Percentiles rank a stretch among this genome's conserved stretches.
phyloP scores from a whole-genome alignment of 2,888 invertebrate species.

The Erebia epiphron region DNA sequence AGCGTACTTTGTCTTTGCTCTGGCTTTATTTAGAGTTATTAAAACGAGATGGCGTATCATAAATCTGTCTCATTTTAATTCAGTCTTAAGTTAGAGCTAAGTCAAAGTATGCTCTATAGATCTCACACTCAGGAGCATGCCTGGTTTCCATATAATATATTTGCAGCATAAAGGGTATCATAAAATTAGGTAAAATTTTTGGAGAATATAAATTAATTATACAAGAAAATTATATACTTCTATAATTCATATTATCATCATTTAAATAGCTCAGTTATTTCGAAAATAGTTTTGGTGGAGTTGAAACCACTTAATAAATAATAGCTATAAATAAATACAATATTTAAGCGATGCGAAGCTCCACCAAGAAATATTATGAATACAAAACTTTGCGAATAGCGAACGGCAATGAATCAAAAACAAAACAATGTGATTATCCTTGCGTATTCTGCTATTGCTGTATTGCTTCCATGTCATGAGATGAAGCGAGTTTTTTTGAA shows the following conservation, averaged over 20 bases:
- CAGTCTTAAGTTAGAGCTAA: too few species aligned
- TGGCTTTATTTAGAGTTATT: too few species aligned
- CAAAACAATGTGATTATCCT: conserved; percentile 81
- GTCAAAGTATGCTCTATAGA: too few species aligned
- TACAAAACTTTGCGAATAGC: conserved; percentile 66
- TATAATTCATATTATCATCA: neutral
- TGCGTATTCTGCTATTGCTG: conserved; percentile 57
- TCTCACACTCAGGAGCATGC: too few species aligned
- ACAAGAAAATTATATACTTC: too few species aligned
- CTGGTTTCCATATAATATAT: too few species aligned
- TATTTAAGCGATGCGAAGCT: conserved; percentile 61
- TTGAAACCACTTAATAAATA: conserved; percentile 22
- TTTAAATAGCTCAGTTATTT: conserved; percentile 5
- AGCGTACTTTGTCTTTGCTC: too few species aligned
- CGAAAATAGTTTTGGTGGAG: conserved; percentile 17
- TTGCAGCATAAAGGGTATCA: too few species aligned
- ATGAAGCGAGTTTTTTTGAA: conserved; percentile 16
- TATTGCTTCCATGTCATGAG: conserved; percentile 38
- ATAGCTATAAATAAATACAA: conserved; percentile 37
- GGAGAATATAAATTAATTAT: too few species aligned
- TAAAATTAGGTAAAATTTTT: too few species aligned
- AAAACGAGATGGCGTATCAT: too few species aligned
- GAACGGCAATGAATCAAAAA: conserved; percentile 80
- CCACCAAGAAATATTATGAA: conserved; percentile 71
- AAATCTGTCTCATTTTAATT: too few species aligned